phyloP scores from a whole-genome alignment of 1,140 invertebrate species.

The Papilio polyxenes region DNA sequence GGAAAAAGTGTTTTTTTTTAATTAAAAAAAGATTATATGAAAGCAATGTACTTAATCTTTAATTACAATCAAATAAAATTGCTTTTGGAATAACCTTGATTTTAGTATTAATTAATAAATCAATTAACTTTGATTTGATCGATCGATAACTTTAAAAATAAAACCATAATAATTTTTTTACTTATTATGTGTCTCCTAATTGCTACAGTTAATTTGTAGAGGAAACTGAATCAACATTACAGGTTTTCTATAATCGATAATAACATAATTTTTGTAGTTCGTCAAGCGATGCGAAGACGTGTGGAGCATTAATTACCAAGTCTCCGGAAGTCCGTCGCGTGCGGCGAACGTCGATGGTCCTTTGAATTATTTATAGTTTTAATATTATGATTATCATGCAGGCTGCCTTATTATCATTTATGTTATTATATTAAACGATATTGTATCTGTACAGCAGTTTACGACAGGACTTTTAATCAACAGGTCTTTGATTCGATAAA shows the following conservation, averaged over 20 bases:
- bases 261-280: conserved; percentile 60
- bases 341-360: conserved; percentile 66
- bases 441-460: conserved; percentile 57
- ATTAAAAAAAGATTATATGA: not conserved
- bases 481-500: not conserved
- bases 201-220: not conserved
- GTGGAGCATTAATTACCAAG: conserved; percentile 66
- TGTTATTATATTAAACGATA: conserved; percentile 77
- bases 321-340: conserved; percentile 76
- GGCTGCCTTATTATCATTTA: conserved; percentile 72
- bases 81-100: not conserved
- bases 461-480: not conserved
- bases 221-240: not conserved
- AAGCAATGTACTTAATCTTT: not conserved
- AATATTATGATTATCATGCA: conserved; percentile 78
- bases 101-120: not conserved
- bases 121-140: not conserved
- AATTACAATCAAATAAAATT: not conserved
- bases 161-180: not conserved
- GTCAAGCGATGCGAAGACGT: conserved; percentile 57
- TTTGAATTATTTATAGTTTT: conserved; percentile 79
- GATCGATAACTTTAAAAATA: not conserved
- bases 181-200: not conserved
- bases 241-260: conserved; percentile 45
- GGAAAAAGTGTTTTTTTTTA: not conserved